Percentiles rank a stretch among this genome's conserved stretches.
Conservation (phyloP, 2,888 invertebrate genomes). For the Stomorhina lunata region DNA sequence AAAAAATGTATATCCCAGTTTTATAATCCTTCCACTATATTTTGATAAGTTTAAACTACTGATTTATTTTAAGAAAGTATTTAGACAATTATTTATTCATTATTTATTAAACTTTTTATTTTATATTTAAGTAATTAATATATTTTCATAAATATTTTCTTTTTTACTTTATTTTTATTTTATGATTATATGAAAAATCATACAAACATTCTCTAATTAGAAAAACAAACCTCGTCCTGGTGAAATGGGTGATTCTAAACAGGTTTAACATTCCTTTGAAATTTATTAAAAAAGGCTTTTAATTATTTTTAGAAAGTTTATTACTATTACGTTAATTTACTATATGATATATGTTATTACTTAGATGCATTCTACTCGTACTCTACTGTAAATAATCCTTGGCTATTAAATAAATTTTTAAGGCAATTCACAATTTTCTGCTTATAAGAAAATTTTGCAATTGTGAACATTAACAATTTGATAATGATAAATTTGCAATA, state of each 20-base stretch:
- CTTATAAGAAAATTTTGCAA: no score
- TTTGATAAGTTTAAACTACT: no score
- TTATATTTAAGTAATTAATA: background rate
- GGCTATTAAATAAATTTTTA: background rate
- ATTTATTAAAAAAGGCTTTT: constrained; percentile 57
- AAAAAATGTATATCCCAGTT: no score
- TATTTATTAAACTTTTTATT: background rate
- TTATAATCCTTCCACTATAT: no score
- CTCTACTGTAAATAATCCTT: constrained; percentile 66
- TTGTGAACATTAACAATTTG: no score
- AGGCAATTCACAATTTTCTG: no score
- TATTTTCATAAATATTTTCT: background rate
- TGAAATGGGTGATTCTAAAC: constrained; percentile 86
- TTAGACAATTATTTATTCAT: background rate
- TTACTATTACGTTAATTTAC: constrained; percentile 10
- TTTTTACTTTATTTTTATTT: constrained; percentile 16
- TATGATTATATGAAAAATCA: constrained; percentile 66
- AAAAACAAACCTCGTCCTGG: constrained; percentile 88
- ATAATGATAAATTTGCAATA: no score
- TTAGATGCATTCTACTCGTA: constrained; percentile 18
- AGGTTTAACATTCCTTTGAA: constrained; percentile 82
- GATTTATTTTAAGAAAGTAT: no score
- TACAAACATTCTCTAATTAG: constrained; percentile 80
- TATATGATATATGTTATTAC: constrained; percentile 14
- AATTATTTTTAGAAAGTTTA: constrained; percentile 39